Evolutionary conservation across 2,888 invertebrate species (phyloP).

Genomic region (Agrochola lota): DNA sequence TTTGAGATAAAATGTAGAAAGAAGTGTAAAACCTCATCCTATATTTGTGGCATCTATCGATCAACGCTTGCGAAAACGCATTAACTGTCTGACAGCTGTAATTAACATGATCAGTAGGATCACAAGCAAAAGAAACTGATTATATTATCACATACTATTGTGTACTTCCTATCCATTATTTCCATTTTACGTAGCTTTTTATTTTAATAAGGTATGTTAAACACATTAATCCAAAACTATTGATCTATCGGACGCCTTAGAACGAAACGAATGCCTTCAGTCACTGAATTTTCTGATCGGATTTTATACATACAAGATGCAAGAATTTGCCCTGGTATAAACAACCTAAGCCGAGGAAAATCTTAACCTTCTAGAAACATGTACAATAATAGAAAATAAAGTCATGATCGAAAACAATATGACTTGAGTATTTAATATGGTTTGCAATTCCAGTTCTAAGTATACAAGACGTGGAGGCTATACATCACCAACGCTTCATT

Average conservation of each 20-base stretch:
- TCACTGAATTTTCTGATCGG: slow-evolving; percentile 7
- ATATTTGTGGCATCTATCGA: slow-evolving; percentile 49
- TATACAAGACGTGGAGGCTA: slow-evolving; percentile 21
- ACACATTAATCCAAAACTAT: slow-evolving; percentile 50
- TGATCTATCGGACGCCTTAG: slow-evolving; percentile 47
- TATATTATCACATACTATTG: slow-evolving; percentile 40
- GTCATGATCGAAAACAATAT: neutral
- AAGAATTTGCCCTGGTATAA: neutral
- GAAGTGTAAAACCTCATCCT: slow-evolving; percentile 15
- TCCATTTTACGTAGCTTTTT: slow-evolving; percentile 74
- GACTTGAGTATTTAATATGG: slow-evolving; percentile 24
- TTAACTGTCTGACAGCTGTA: slow-evolving; percentile 54
- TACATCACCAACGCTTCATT: slow-evolving; percentile 49
- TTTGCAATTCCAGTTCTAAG: slow-evolving; percentile 36
- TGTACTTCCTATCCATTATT: slow-evolving; percentile 70
- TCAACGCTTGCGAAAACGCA: slow-evolving; percentile 48
- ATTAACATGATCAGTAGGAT: slow-evolving; percentile 21
- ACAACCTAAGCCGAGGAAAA: neutral
- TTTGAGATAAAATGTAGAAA: slow-evolving; percentile 14
- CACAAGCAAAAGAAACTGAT: slow-evolving; percentile 7
- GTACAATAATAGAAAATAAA: neutral
- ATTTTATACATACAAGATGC: slow-evolving; percentile 4
- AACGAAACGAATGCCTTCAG: slow-evolving; percentile 32
- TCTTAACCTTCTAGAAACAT: neutral
- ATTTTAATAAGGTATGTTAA: slow-evolving; percentile 64